Conservation (phyloP, 1,140 invertebrate species). For the Argopecten irradians region DNA sequence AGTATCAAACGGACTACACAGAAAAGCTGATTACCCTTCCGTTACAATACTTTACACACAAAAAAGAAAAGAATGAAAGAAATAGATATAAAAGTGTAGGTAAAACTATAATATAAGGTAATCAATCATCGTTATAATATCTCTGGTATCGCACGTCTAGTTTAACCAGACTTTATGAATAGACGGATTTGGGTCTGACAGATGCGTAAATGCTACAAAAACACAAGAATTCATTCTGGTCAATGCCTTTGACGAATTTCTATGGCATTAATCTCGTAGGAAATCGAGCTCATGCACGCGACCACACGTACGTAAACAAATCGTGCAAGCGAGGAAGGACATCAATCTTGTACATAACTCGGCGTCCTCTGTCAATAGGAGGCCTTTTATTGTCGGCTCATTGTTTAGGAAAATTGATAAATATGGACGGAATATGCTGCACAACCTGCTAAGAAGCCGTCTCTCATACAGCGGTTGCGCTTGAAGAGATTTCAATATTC, state of each 20-base stretch:
- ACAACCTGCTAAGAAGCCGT: conserved; percentile 9
- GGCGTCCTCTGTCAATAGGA: conserved; percentile 19
- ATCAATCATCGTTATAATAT: not conserved
- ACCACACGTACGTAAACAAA: conserved; percentile 21
- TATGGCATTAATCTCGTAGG: conserved; percentile 15
- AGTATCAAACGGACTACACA: too few relatives aligned
- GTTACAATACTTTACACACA: too few relatives aligned
- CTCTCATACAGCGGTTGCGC: conserved; percentile 5
- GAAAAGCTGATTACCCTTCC: too few relatives aligned
- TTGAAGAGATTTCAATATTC: conserved; percentile 23
- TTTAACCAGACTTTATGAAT: not conserved
- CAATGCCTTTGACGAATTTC: conserved; percentile 2
- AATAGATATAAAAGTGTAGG: not conserved
- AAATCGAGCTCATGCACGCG: conserved; percentile 20
- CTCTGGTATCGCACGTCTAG: not conserved
- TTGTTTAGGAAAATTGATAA: conserved; percentile 19
- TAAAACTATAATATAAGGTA: not conserved
- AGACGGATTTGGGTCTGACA: not conserved
- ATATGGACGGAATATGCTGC: conserved; percentile 9
- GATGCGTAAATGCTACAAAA: conserved; percentile 21
- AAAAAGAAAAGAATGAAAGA: too few relatives aligned
- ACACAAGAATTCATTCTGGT: conserved; percentile 21
- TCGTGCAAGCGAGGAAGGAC: not conserved
- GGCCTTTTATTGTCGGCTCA: conserved; percentile 11
- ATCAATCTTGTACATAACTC: conserved; percentile 22